Evolutionary conservation across 2,113 vertebrate species (phyloP), one percentile per base, ranked within the genome.

Genomic region (Phocoena sinus): DNA sequence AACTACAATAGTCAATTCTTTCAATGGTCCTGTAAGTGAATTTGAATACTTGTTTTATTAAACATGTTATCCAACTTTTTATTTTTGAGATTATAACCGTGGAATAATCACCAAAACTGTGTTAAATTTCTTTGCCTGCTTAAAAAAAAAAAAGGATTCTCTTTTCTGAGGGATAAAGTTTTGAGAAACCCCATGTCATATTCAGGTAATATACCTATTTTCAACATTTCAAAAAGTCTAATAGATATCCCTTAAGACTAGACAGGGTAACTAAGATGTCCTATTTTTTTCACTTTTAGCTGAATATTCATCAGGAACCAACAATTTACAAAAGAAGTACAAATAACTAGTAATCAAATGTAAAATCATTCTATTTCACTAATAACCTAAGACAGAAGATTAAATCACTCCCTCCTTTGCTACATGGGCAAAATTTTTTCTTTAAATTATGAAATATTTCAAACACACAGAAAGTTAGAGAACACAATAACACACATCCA

Each of bases 141-240:
- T 86, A 44, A 8, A 56, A 86, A 58, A 58, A 76, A 63, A 71
- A 62, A 26, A 15, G 4, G 8, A 58, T 11, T 85, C n/a, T 95
- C 38, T 77, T 92, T 84, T 25, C n/a, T 94, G 13, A 71, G 31
- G 47, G 56, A 67, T 58, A 86, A 41, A 73, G 33, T 81, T 58
- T 58, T 58, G 36, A 44, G 26, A 91, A 86, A 56, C 3, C 5
- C 21, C 10, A 67, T 11, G 41, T 90, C 65, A 73, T 25, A 73
- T 53, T 86, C 17, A 86, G 53, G 23, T 65, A 86, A 83, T 36
- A 81, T 21, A 53, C 31, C 44, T 53, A 71, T 65, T 79, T 94
- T 90, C 63, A 85, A 44, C 26, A 73, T 86, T 93, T 85, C 77
- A 89, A 67, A 91, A 53, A 95, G 50, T 76, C 79, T 77, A 91